Base-by-base conservation (phyloP, 2,797 vertebrate species). In the Hyperoplus immaculatus region DNA sequence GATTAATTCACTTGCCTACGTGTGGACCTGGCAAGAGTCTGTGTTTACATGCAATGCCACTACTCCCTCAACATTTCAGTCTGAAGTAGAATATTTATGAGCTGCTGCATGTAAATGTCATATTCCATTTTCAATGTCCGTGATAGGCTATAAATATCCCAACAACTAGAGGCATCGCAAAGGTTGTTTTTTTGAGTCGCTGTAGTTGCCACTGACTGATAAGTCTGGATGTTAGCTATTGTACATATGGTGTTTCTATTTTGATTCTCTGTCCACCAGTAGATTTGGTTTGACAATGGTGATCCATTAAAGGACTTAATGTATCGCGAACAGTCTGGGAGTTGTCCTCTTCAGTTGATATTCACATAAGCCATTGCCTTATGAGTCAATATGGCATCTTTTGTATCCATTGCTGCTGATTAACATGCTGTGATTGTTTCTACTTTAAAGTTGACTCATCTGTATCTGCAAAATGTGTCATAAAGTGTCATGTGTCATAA, bases 81-180 rank as follows among this genome's bases (percentile, higher is more conserved):
- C 43, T 73, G 39, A 74, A 53, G 36, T 72, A 15, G 60, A 68
- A 62, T 79, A 84, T 89, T 81, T 41, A 87, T 90, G 76, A 77
- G 47, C 57, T 63, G 45, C 69, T 74, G 55, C 59, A 69, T 81
- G 72, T 83, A 77, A 85, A 89, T 84, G 81, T 51, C 64, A 72
- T 58, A 64, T 79, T 38, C 49, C 29, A 85, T 81, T 69, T 79
- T 62, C 62, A 81, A 71, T 73, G 42, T 64, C 13, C 1, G 1
- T 6, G n/a, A 75, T 50, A 59, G 18, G 42, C 45, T 84, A 73
- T 82, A 66, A 72, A 82, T 85, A 78, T 63, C 36, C 21, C 8
- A 58, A 71, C 29, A 62, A 85, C 60, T 11, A 60, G 21, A 75
- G 9, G 43, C 56, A 64, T 73, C 46, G 59, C 79, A 77, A 82